Evolutionary conservation across 1,140 invertebrate genomes (phyloP).

Genomic region (Ceratosolen solmsi): DNA sequence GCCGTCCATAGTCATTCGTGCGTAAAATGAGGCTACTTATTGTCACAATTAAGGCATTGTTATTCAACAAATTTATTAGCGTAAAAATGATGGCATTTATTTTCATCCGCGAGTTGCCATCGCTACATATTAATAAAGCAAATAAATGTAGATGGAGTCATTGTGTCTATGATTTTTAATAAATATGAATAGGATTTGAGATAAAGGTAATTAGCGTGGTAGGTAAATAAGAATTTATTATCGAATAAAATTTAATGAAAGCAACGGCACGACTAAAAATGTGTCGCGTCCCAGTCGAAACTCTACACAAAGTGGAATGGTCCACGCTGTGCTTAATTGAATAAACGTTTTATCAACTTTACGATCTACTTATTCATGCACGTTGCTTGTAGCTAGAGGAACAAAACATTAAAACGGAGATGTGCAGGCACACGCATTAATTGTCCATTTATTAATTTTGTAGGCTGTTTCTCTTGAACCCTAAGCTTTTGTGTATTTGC

Average conservation of each 20-base stretch:
- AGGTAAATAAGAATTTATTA: not conserved
- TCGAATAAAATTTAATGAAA: not conserved
- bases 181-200: too few species aligned
- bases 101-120: too few species aligned
- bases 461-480: not conserved
- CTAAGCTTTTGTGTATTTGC: not conserved
- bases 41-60: too few species aligned
- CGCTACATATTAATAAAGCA: too few species aligned
- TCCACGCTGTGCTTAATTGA: constrained; percentile 21
- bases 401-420: not conserved
- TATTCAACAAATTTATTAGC: too few species aligned
- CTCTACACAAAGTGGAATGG: not conserved
- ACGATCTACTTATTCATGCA: constrained; percentile 37
- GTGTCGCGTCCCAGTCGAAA: not conserved
- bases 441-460: not conserved
- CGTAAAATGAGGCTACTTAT: too few species aligned
- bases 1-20: too few species aligned
- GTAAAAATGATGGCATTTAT: too few species aligned
- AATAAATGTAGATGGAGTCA: too few species aligned
- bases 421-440: not conserved
- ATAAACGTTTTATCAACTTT: constrained; percentile 38
- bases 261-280: not conserved
- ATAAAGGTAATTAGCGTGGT: not conserved
- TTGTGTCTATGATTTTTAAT: too few species aligned
- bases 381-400: not conserved